Evolutionary conservation across 2,888 invertebrate genomes (phyloP).

Genomic region (Coenonympha arcania): DNA sequence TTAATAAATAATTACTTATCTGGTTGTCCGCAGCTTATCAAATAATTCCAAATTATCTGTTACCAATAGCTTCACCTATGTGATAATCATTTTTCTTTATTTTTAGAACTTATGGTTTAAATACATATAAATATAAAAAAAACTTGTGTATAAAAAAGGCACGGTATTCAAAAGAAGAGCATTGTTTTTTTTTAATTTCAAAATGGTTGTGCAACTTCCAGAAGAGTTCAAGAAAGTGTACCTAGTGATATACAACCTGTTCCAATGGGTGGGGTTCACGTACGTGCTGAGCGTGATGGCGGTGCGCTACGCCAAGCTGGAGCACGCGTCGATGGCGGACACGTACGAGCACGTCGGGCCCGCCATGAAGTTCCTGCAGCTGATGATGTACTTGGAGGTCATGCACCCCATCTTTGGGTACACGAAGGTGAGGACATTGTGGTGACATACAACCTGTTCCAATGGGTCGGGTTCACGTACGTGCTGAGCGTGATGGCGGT

Average conservation of each 20-base stretch:
- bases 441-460: background rate
- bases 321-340: slow-evolving; percentile 78
- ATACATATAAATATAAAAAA: background rate
- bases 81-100: too few relatives aligned
- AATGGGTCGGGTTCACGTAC: too few relatives aligned
- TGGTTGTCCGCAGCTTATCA: too few relatives aligned
- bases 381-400: slow-evolving; percentile 88
- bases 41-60: background rate
- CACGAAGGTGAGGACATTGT: slow-evolving; percentile 73
- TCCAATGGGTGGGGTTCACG: slow-evolving; percentile 89
- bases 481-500: too few relatives aligned
- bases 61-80: too few relatives aligned
- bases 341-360: slow-evolving; percentile 83
- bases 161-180: background rate
- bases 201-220: slow-evolving; percentile 42
- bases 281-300: slow-evolving; percentile 83
- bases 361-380: slow-evolving; percentile 85
- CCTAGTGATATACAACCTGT: slow-evolving; percentile 89
- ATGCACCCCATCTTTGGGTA: slow-evolving; percentile 92
- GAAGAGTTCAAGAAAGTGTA: slow-evolving; percentile 88
- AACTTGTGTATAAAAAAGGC: background rate
- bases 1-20: too few relatives aligned
- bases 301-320: slow-evolving; percentile 83
- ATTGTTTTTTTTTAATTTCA: background rate
- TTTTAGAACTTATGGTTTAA: too few relatives aligned